Evolutionary conservation across 2,797 vertebrate species (phyloP).

Genomic region (Gymnothorax javanicus): DNA sequence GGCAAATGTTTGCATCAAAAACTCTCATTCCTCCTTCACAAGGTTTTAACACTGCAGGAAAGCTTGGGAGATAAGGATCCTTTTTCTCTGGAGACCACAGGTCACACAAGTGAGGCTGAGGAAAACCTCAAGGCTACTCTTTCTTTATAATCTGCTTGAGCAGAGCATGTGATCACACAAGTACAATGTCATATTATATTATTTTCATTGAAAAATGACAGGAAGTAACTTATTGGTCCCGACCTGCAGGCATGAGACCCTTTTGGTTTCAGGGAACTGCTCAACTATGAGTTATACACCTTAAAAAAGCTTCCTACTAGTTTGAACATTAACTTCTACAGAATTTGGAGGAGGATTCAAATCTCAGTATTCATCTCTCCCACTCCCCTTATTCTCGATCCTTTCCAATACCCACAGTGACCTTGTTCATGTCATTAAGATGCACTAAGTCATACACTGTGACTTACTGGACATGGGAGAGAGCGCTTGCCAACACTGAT

Average conservation of each 20-base stretch:
- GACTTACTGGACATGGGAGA: conserved; percentile 23
- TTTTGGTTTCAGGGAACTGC: not conserved
- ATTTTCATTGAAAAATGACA: conserved; percentile 27
- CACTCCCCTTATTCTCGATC: not conserved
- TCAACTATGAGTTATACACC: not conserved
- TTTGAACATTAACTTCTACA: not conserved
- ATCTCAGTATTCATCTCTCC: not conserved
- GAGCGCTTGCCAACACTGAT: not conserved
- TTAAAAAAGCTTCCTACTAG: not conserved
- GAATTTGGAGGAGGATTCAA: not conserved
- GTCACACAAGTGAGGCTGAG: conserved; percentile 38
- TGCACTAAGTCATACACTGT: conserved; percentile 16
- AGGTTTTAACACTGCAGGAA: not conserved
- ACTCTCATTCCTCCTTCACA: not conserved
- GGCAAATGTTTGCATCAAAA: not conserved
- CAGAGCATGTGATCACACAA: conserved; percentile 51
- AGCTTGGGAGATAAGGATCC: not conserved
- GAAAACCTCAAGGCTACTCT: conserved; percentile 31
- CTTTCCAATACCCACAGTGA: not conserved
- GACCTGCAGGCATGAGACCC: not conserved
- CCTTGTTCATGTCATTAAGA: conserved; percentile 14
- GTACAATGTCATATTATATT: conserved; percentile 36
- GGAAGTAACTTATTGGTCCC: not conserved
- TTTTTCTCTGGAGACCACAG: conserved; percentile 39
- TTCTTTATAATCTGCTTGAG: conserved; percentile 40